These are phyloP conservation scores for Villa cingulata DNA, from an alignment of 2,888 invertebrate species.

Conservation along the genomic window DNA sequence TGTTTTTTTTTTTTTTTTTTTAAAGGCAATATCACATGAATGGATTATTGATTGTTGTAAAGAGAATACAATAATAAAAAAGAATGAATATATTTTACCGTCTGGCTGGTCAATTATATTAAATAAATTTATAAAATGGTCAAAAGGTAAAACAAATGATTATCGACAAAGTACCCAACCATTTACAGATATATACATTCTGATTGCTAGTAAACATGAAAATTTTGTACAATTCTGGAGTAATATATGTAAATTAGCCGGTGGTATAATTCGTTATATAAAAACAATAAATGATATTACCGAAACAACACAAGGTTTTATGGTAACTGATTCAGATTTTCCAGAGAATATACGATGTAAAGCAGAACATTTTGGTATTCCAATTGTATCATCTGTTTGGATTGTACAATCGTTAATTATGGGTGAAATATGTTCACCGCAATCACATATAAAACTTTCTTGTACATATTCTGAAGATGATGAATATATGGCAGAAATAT, in stretches of 20 bases:
- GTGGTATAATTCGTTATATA: conserved; percentile 39
- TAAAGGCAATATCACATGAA: conserved; percentile 46
- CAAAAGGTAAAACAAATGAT: conserved; percentile 23
- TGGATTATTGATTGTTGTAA: conserved; percentile 56
- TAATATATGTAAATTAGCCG: conserved; percentile 44
- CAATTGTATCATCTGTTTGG: conserved; percentile 55
- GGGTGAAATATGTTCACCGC: conserved; percentile 40
- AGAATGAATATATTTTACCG: conserved; percentile 42
- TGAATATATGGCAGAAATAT: not conserved
- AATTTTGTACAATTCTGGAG: conserved; percentile 48
- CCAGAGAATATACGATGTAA: conserved; percentile 40
- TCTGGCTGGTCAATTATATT: conserved; percentile 46
- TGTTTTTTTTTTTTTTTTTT: not conserved
- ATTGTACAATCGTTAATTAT: conserved; percentile 53
- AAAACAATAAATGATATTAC: conserved; percentile 38
- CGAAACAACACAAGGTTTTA: conserved; percentile 37
- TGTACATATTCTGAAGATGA: not conserved
- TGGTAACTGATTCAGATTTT: conserved; percentile 51
- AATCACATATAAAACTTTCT: conserved; percentile 28
- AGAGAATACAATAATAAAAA: conserved; percentile 31
- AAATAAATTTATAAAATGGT: conserved; percentile 35
- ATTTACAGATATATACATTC: conserved; percentile 39
- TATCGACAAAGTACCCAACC: conserved; percentile 33
- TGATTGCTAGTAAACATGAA: conserved; percentile 40
- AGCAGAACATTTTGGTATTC: conserved; percentile 45